Base-by-base conservation (phyloP, 2,113 vertebrate genomes). In the Typhlomys cinereus region DNA sequence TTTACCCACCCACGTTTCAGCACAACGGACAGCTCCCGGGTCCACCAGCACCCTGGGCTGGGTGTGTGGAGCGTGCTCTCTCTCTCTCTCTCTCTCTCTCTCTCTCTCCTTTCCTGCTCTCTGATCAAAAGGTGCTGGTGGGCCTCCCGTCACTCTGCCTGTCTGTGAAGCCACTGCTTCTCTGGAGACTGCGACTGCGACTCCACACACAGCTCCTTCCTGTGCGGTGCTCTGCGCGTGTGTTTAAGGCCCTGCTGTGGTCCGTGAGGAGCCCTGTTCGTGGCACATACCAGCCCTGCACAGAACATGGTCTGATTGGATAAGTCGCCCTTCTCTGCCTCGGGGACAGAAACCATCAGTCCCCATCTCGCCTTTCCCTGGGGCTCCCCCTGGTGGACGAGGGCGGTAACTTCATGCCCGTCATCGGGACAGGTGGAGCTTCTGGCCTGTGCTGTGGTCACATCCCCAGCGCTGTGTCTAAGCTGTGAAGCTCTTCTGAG, bases 351-450 rank as follows among this genome's bases (percentile, higher is more conserved):
- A n/a, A n/a, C n/a, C n/a, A n/a, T n/a, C n/a, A n/a, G n/a, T n/a
- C n/a, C 1, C 3, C 4, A n/a, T 7, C 0, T 81, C 54, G 0
- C 5, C 61, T 93, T 96, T 95, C 88, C 59, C 23, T 57, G 36
- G 97, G 94, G 84, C 97, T 97, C 98, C 98, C 97, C 96, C 98
- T 97, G 87, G 98, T 97, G 98, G 98, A 66, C 14, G 7, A 0
- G 0, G 1, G 3, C 48, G 17, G n/a, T 48, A 46, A 81, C 1
- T 29, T n/a, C 23, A 62, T 50, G 46, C 34, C 62, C 27, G 10
- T 5, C 0, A 0, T 41, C 73, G 4, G 0, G 8, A 14, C 17
- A 21, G 7, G 0, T 54, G 50, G n/a, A n/a, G n/a, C 13, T 0
- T 17, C 64, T 5, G 18, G 52, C 13, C 23, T 4, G 4, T 1